Percentiles rank a stretch among this genome's conserved stretches.
phyloP scores from a whole-genome alignment of 2,113 vertebrate genomes.

The Ochotona princeps region DNA sequence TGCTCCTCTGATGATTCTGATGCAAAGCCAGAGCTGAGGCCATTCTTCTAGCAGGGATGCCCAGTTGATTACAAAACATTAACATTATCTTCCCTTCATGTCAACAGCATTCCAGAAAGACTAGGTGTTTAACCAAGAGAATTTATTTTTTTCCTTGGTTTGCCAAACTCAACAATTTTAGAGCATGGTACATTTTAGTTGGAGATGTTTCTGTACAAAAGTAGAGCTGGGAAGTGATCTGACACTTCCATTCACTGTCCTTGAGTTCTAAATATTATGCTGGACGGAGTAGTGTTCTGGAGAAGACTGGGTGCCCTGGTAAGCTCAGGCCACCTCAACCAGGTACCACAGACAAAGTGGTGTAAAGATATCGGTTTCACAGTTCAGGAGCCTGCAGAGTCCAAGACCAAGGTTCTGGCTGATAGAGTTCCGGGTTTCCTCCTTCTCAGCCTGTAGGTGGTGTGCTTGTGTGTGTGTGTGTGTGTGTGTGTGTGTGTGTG shows the following conservation, averaged over 20 bases:
- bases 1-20: neutral
- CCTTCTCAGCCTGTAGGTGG: neutral
- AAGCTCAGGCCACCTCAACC: neutral
- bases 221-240: neutral
- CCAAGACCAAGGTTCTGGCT: neutral
- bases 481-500: too few relatives aligned
- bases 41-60: too few relatives aligned
- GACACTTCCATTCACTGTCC: neutral
- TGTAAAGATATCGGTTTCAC: neutral
- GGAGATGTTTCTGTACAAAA: conserved; percentile 28
- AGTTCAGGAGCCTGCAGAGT: neutral
- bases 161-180: neutral
- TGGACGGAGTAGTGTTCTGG: neutral
- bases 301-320: neutral
- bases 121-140: neutral
- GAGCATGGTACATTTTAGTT: neutral
- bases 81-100: too few relatives aligned
- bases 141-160: neutral
- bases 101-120: neutral
- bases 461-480: neutral
- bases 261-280: neutral
- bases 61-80: neutral
- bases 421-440: neutral
- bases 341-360: rapidly evolving
- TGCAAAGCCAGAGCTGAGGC: neutral